Conservation (phyloP, 35 echinoderm and acorn worm genomes). For the Apostichopus californicus region DNA sequence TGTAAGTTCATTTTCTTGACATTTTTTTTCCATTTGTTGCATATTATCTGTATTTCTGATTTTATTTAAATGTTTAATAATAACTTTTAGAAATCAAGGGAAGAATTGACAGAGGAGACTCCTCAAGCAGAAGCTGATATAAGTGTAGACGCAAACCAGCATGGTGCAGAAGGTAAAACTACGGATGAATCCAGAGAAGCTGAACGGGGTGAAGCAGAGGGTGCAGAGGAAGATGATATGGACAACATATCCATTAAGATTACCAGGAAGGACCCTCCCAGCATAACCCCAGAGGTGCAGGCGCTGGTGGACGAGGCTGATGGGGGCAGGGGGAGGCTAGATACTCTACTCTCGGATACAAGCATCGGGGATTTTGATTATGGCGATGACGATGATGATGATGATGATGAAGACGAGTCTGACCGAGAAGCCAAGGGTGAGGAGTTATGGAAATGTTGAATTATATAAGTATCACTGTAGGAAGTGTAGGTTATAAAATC, state of each 20-base stretch:
- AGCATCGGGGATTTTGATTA: constrained; percentile 10
- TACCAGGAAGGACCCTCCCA: constrained; percentile 15
- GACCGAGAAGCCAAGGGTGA: constrained; percentile 35
- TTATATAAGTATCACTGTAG: too few relatives aligned
- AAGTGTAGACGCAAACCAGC: background rate
- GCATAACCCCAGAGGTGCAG: background rate
- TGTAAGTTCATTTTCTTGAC: too few relatives aligned
- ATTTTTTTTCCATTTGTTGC: too few relatives aligned
- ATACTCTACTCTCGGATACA: constrained; percentile 22
- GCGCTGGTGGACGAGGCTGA: background rate
- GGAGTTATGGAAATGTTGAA: background rate
- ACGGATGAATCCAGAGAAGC: background rate
- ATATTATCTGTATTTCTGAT: too few relatives aligned
- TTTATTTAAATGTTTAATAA: too few relatives aligned
- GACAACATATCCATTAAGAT: constrained; percentile 25
- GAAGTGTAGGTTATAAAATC: too few relatives aligned
- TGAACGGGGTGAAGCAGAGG: constrained; percentile 21
- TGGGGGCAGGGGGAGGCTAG: background rate
- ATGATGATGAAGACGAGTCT: constrained; percentile 49
- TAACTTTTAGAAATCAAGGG: background rate
- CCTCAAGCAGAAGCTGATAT: constrained; percentile 13
- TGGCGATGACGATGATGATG: constrained; percentile 21
- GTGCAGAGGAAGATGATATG: constrained; percentile 30
- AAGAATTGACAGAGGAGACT: background rate
- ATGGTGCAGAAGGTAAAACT: background rate